Conservation (phyloP, 1,140 invertebrate species). For the Sycobia sp. region DNA sequence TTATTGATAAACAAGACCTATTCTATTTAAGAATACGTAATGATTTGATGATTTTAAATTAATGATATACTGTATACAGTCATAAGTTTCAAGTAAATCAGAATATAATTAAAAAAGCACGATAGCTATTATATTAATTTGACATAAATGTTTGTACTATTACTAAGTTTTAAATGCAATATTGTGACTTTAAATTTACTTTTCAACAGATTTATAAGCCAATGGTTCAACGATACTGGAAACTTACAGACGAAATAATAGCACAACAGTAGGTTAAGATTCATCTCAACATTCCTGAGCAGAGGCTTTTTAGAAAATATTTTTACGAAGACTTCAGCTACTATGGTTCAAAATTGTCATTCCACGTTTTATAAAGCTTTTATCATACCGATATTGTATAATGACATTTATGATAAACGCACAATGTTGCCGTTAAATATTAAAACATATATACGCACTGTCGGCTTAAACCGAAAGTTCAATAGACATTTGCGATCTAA, state of each 20-base stretch:
- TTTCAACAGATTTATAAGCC: conserved; percentile 66
- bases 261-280: background rate
- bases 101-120: background rate
- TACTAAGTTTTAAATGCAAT: background rate
- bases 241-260: conserved; percentile 56
- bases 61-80: no score
- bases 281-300: background rate
- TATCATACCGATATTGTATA: background rate
- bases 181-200: conserved; percentile 15
- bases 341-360: no score
- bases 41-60: no score
- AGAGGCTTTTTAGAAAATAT: background rate
- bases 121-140: background rate
- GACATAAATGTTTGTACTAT: background rate
- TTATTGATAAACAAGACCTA: no score
- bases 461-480: no score
- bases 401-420: background rate
- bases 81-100: background rate
- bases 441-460: no score
- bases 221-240: conserved; percentile 68
- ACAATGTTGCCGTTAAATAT: background rate
- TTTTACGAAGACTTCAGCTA: background rate
- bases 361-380: no score
- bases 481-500: no score
- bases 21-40: no score